Base-by-base conservation (phyloP, 2,797 vertebrate genomes). In the Epinephelus awoara region DNA sequence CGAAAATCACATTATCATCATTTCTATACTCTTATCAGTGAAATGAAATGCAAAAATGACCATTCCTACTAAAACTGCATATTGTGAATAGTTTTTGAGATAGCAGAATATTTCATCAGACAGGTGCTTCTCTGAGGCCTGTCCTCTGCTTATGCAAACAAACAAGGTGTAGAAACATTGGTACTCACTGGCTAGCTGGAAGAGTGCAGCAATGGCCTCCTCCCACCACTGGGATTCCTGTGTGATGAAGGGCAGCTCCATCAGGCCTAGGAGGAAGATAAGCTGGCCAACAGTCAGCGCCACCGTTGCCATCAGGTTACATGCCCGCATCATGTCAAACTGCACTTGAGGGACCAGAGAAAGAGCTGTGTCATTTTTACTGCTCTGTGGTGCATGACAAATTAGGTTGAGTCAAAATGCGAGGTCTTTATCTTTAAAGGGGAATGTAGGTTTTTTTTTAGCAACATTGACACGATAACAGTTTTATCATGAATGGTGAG, bases 301-400 rank as follows among this genome's bases (percentile, higher is more conserved):
- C 25, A 97, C 96, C 0, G 97, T 98, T 44, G 98, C 98, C 21
- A 99, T 97, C 93, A 99, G 95, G 95, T 99, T 99, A 80, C 98
- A 99, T 21, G 98, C 97, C 19, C 98, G 96, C 98, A 99, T 99
- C 98, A 99, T 99, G 95, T 99, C 98, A 15, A 99, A 99, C 94
- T 99, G 98, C 95, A 99, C 98, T 99, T 94, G 54, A 87, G 75
- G 77, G 82, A 80, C 67, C 49, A 88, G 40, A 73, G 68, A 50
- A 77, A 77, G 55, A 85, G 51, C 65, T 19, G 46, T 61, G 88
- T 92, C 72, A 91, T 62, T 75, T 64, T 78, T 78, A 52, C 38
- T 27, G 73, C 44, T 40, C 34, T 46, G 5, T 61, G 15, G 63
- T 34, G 50, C 8, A 46, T 19, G 8, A 55, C 46, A 57, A 18